Conservation (phyloP, 2,113 vertebrate genomes). For the Octodon degus region DNA sequence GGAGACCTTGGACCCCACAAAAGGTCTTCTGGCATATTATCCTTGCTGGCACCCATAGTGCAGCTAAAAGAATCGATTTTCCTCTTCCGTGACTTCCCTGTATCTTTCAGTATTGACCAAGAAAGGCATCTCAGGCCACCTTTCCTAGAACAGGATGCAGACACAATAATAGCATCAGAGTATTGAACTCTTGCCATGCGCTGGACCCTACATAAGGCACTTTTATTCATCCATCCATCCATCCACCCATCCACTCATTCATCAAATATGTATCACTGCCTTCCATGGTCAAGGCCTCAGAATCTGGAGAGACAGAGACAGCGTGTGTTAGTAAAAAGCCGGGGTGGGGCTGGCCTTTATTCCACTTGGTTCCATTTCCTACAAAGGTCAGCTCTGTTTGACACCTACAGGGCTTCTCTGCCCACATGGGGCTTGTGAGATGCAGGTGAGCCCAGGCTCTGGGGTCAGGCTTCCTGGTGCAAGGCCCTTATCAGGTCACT, state of each 20-base stretch:
- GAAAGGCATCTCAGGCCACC: conserved; percentile 19
- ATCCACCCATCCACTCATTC: conserved; percentile 36
- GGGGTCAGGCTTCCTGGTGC: neutral
- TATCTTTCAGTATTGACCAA: conserved; percentile 37
- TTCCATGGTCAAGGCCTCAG: neutral
- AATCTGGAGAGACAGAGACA: neutral
- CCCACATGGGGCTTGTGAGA: neutral
- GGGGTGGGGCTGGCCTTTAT: neutral
- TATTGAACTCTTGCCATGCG: conserved; percentile 41
- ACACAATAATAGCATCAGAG: conserved; percentile 55
- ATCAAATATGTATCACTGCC: conserved; percentile 47
- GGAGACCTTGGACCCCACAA: neutral
- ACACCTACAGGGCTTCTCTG: neutral
- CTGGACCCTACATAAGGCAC: neutral
- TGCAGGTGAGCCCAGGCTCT: neutral
- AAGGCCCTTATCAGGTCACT: neutral
- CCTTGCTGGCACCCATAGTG: neutral
- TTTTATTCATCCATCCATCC: conserved; percentile 40
- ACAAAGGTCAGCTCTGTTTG: neutral
- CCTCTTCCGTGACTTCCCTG: conserved; percentile 47
- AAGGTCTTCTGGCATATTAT: neutral
- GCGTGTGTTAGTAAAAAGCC: neutral
- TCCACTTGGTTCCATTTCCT: neutral
- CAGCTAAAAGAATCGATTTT: conserved; percentile 31
- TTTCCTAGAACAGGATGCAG: conserved; percentile 59